These are phyloP conservation scores for Plotosus lineatus DNA, from an alignment of 2,113 vertebrate genomes.

Conservation along the genomic window DNA sequence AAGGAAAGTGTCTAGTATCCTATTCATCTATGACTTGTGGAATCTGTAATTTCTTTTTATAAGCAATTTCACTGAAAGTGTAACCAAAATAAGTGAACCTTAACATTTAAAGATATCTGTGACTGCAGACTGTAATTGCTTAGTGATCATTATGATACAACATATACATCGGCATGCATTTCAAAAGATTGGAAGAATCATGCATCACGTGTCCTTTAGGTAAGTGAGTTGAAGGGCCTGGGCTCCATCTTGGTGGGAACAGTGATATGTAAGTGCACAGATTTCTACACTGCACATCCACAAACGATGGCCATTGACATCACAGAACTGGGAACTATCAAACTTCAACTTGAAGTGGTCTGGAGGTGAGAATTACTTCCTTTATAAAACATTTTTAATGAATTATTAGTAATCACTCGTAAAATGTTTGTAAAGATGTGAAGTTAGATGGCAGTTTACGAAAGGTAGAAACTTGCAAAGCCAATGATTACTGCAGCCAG, in stretches of 20 bases:
- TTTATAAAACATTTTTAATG: not conserved
- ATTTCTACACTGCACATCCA: constrained; percentile 85
- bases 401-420: too few species aligned
- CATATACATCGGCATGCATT: not conserved
- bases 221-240: constrained; percentile 87
- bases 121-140: not conserved
- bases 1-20: too few species aligned
- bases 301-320: constrained; percentile 90
- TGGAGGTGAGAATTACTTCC: constrained; percentile 84
- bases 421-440: not conserved
- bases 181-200: not conserved
- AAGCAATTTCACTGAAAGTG: not conserved
- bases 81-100: not conserved
- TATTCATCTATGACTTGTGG: too few species aligned
- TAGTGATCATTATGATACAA: not conserved
- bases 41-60: too few species aligned
- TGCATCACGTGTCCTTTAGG: constrained; percentile 66
- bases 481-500: too few species aligned
- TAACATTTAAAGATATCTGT: not conserved
- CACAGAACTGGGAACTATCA: constrained; percentile 94
- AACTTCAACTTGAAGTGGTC: constrained; percentile 89
- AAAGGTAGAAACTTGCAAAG: too few species aligned
- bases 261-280: constrained; percentile 83
- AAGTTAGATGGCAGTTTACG: too few species aligned
- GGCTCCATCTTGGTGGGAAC: constrained; percentile 84